Percentiles rank a stretch among this genome's conserved stretches.
Conservation (phyloP, 2,888 invertebrate genomes). For the Nesidiocoris tenuis region DNA sequence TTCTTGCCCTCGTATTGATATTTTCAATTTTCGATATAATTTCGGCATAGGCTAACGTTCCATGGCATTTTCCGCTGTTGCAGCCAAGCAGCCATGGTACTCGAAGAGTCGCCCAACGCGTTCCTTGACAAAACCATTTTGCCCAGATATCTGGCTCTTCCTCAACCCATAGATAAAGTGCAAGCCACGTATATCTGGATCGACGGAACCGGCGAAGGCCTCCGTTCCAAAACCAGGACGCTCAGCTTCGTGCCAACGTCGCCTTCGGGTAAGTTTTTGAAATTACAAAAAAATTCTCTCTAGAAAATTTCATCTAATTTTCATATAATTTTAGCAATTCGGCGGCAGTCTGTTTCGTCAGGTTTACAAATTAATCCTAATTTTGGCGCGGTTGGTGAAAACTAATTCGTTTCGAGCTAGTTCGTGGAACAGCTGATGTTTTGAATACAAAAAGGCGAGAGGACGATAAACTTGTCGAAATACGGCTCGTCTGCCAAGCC, state of each 20-base stretch:
- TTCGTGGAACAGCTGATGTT: no score
- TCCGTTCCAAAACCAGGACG: slow-evolving; percentile 83
- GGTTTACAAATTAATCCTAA: no score
- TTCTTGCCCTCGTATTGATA: no score
- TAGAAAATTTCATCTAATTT: slow-evolving; percentile 2
- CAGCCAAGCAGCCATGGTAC: slow-evolving; percentile 44
- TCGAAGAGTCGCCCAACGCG: slow-evolving; percentile 78
- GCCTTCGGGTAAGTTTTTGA: slow-evolving; percentile 65
- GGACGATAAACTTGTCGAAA: no score
- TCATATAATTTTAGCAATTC: background rate
- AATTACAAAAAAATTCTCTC: background rate
- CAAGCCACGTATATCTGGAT: slow-evolving; percentile 93
- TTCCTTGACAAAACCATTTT: slow-evolving; percentile 74
- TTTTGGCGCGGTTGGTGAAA: no score
- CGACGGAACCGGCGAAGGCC: slow-evolving; percentile 80
- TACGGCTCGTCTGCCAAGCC: no score
- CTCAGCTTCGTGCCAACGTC: slow-evolving; percentile 75
- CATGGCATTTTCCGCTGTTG: slow-evolving; percentile 7
- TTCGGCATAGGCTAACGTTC: no score
- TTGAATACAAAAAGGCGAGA: no score
- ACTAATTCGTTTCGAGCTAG: no score
- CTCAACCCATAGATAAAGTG: slow-evolving; percentile 70
- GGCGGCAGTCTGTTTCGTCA: no score
- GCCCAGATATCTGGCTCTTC: slow-evolving; percentile 72
- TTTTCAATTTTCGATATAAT: no score